These are phyloP conservation scores for Adelges cooleyi DNA, from an alignment of 1,140 invertebrate species.

Conservation along the genomic window DNA sequence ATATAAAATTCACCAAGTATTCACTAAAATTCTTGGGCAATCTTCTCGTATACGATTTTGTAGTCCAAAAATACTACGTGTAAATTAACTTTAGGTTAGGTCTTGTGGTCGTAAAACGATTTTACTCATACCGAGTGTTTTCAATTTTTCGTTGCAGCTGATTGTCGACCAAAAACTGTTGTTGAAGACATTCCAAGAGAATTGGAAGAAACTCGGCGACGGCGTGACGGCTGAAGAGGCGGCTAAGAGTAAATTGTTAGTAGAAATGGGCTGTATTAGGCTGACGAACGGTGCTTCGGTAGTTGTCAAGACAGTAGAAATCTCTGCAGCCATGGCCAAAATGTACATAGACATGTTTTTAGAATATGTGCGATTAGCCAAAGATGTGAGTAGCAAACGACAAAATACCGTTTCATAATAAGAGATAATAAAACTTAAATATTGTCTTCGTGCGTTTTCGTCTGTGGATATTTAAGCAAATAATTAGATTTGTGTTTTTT, in stretches of 20 bases:
- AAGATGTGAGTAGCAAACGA: not conserved
- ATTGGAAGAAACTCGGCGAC: slow-evolving; percentile 6
- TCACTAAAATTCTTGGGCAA: too few species aligned
- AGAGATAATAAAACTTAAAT: too few species aligned
- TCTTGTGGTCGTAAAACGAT: too few species aligned
- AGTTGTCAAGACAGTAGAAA: not conserved
- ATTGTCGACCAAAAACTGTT: not conserved
- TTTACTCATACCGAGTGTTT: too few species aligned
- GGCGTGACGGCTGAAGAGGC: not conserved
- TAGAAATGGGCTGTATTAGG: not conserved
- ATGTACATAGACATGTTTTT: slow-evolving; percentile 10
- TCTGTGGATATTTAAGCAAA: too few species aligned
- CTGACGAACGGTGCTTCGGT: not conserved
- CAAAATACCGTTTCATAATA: too few species aligned
- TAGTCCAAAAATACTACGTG: too few species aligned
- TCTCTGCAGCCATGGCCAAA: not conserved
- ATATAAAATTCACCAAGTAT: too few species aligned
- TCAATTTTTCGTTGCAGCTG: not conserved
- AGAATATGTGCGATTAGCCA: not conserved
- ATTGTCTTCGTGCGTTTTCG: too few species aligned
- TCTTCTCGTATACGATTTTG: too few species aligned
- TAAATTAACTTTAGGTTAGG: too few species aligned
- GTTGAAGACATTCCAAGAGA: not conserved
- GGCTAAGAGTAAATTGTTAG: slow-evolving; percentile 3
- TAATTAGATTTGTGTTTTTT: not conserved